A percentile compares a stretch with the other conserved stretches of the same genome.
Evolutionary conservation across 2,888 invertebrate genomes (phyloP).

Genomic region (Cephus runcator): DNA sequence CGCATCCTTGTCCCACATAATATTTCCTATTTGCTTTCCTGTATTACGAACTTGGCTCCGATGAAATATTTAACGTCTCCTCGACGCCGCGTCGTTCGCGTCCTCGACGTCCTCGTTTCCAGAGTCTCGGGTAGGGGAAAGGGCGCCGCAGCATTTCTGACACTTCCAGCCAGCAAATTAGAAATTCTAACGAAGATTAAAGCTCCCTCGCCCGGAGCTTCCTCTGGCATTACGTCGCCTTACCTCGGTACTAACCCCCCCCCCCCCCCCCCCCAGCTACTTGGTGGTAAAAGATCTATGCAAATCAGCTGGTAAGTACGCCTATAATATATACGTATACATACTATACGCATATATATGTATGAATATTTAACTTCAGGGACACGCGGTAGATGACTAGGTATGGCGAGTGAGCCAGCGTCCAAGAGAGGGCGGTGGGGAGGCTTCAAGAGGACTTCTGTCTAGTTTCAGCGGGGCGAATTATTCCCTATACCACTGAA

Average conservation of each 20-base stretch:
- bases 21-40: neutral
- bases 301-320: constrained; percentile 13
- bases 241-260: neutral
- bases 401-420: neutral
- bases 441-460: neutral
- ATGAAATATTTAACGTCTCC: constrained; percentile 22
- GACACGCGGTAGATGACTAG: neutral
- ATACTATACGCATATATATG: neutral
- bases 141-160: constrained; percentile 6
- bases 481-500: neutral
- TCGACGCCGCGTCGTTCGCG: neutral
- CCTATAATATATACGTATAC: constrained; percentile 5
- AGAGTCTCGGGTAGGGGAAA: neutral
- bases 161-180: constrained; percentile 37
- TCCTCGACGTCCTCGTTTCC: neutral
- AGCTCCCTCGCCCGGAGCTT: constrained; percentile 16
- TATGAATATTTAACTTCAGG: neutral
- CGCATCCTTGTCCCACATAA: neutral
- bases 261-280: neutral
- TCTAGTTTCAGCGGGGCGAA: neutral
- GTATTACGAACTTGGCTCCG: neutral
- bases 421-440: neutral
- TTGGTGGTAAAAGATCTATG: constrained; percentile 18
- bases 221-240: constrained; percentile 10
- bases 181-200: constrained; percentile 51